A percentile compares a stretch with the other conserved stretches of the same genome.
Evolutionary conservation across 2,888 invertebrate species (phyloP).

Genomic region (Cryptus viduatorius): DNA sequence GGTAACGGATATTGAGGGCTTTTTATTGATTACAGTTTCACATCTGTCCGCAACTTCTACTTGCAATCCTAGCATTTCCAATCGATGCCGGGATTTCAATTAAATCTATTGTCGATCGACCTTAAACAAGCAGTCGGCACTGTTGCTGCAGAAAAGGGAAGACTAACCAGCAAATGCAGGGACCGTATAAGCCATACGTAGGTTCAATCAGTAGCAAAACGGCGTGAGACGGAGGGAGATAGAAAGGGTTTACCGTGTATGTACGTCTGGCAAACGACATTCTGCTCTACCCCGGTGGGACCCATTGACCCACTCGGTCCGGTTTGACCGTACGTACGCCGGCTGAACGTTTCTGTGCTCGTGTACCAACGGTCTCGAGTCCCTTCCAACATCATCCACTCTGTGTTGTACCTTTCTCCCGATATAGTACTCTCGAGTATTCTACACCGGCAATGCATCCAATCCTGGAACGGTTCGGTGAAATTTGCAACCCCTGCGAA

Average conservation of each 20-base stretch:
- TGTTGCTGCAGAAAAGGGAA: neutral
- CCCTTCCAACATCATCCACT: constrained; percentile 33
- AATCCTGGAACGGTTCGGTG: constrained; percentile 40
- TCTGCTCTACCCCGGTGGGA: constrained; percentile 56
- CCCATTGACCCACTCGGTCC: constrained; percentile 68
- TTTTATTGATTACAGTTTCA: neutral
- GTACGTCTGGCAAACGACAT: constrained; percentile 57
- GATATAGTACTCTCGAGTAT: constrained; percentile 28
- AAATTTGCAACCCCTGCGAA: constrained; percentile 44
- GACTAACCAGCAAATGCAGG: constrained; percentile 15
- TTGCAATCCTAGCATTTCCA: neutral
- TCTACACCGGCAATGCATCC: constrained; percentile 21
- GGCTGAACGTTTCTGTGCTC: constrained; percentile 41
- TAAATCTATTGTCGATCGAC: constrained; percentile 19
- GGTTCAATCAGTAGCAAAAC: constrained; percentile 35
- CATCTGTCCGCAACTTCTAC: neutral
- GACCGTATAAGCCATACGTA: constrained; percentile 4
- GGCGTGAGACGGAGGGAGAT: constrained; percentile 49
- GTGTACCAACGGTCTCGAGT: constrained; percentile 44
- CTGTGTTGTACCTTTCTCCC: constrained; percentile 28
- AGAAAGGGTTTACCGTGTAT: constrained; percentile 57
- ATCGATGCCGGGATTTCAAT: neutral
- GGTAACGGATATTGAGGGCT: neutral
- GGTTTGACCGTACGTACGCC: constrained; percentile 58
- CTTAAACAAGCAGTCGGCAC: constrained; percentile 13